Base-by-base conservation (phyloP, 2,888 invertebrate species). In the Mylabris sibirica region DNA sequence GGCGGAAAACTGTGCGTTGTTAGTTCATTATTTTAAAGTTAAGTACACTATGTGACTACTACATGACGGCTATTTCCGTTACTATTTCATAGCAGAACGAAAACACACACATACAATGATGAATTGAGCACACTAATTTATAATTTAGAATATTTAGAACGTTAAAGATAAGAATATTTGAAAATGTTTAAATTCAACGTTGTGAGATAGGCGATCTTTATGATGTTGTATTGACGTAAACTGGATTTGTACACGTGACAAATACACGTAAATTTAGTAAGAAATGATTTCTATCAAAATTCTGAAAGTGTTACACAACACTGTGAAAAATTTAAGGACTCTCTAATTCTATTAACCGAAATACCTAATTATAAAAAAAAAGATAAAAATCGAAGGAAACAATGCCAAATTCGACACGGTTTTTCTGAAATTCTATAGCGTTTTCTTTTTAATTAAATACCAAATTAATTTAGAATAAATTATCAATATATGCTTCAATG, bases 31-130 rank as follows among this genome's bases (percentile, higher is more conserved):
- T 41, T 41, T 41, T 2, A 44, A 44, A 44, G 17, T 44, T 17
- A 17, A n/a, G 44, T n/a, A 17, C n/a, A 44, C n/a, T 44, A 30
- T 44, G 17, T 44, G 44, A 44, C 44, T 17, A n/a, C 8, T 44
- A 44, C 44, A 44, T 44, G 44, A 44, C 17, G 6, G 44, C n/a
- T 44, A 44, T 44, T 44, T 44, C 44, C 44, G 44, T 17, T 44
- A 44, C 1, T n/a, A 41, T 14, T 41, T 14, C 14, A 41, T 12
- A 11, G 11, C 35, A 12, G 3, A 35, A 35, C 11, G 35, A 35
- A 35, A 38, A 38, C 12, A 14, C 3, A 38, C 30, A 30, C 30
- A 12, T 14, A 44, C 6, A 44, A 3, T 17, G 44, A 17, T 38
- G 14, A 14, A 38, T 38, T 38, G 38, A 44, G 17, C 6, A 12